phyloP scores from a whole-genome alignment of 2,797 vertebrate genomes.

The Myripristis jacobus region DNA sequence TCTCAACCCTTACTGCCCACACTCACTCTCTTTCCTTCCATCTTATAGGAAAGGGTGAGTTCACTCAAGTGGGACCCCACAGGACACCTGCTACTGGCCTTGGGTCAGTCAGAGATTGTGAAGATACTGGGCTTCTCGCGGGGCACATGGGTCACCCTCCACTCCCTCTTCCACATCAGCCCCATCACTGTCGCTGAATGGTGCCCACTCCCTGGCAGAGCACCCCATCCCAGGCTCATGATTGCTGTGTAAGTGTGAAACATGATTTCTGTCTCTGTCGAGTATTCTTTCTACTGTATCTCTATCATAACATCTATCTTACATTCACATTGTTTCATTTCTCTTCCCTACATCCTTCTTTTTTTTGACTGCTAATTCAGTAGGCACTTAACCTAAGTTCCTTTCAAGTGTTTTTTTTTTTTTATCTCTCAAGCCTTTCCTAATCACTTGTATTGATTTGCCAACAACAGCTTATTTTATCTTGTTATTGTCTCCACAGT shows the following conservation, averaged over 20 bases:
- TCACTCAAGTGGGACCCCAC: conserved; percentile 86
- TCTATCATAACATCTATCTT: no score
- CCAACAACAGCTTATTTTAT: neutral
- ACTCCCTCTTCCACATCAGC: conserved; percentile 82
- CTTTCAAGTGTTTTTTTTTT: no score
- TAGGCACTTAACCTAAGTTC: no score
- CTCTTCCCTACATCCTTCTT: neutral
- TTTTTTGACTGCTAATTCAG: no score
- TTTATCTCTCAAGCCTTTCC: no score
- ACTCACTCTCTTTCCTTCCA: neutral
- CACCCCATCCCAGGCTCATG: conserved; percentile 82
- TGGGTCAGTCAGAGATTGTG: conserved; percentile 81
- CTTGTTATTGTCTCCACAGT: conserved; percentile 58
- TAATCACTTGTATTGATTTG: no score
- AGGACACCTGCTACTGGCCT: conserved; percentile 83
- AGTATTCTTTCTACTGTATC: no score
- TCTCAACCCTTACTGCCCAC: no score
- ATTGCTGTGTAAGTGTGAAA: conserved; percentile 81
- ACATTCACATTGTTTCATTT: neutral
- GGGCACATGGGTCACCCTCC: conserved; percentile 79
- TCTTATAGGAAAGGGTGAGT: conserved; percentile 77
- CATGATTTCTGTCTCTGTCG: neutral
- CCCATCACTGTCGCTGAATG: conserved; percentile 80
- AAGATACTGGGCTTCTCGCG: conserved; percentile 81
- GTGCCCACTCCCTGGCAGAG: conserved; percentile 82